phyloP scores from a whole-genome alignment of 2,888 invertebrate genomes.

The Trisateles emortualis region DNA sequence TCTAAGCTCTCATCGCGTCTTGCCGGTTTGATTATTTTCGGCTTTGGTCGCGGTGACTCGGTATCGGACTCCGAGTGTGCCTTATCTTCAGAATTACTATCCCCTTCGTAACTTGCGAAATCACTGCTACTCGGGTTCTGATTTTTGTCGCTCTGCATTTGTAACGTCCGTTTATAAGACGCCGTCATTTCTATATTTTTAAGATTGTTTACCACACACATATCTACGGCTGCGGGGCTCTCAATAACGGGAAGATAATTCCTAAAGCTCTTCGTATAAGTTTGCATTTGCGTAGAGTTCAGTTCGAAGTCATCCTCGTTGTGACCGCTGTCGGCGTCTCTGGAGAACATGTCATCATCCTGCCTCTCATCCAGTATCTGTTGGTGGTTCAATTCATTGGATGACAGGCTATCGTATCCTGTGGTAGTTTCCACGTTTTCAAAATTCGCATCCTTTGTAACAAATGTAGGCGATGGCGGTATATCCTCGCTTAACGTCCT shows the following conservation, averaged over 20 bases:
- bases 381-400: constrained; percentile 77
- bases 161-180: constrained; percentile 63
- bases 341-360: constrained; percentile 67
- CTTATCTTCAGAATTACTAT: constrained; percentile 87
- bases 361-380: constrained; percentile 67
- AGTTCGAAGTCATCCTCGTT: constrained; percentile 91
- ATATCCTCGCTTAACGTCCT: constrained; percentile 88
- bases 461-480: constrained; percentile 82
- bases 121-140: constrained; percentile 73
- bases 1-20: constrained; percentile 77
- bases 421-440: constrained; percentile 82
- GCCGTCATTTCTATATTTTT: constrained; percentile 81
- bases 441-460: constrained; percentile 77
- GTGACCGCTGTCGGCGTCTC: constrained; percentile 88
- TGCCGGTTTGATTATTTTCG: constrained; percentile 87
- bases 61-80: constrained; percentile 79
- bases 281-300: constrained; percentile 87
- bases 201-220: constrained; percentile 80
- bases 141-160: constrained; percentile 54
- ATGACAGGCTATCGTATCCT: constrained; percentile 80
- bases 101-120: constrained; percentile 85
- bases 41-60: constrained; percentile 78
- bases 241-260: constrained; percentile 82
- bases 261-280: constrained; percentile 85
- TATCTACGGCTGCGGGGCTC: constrained; percentile 77